phyloP scores from a whole-genome alignment of 2,797 vertebrate genomes.

The Manis crassicaudata region DNA sequence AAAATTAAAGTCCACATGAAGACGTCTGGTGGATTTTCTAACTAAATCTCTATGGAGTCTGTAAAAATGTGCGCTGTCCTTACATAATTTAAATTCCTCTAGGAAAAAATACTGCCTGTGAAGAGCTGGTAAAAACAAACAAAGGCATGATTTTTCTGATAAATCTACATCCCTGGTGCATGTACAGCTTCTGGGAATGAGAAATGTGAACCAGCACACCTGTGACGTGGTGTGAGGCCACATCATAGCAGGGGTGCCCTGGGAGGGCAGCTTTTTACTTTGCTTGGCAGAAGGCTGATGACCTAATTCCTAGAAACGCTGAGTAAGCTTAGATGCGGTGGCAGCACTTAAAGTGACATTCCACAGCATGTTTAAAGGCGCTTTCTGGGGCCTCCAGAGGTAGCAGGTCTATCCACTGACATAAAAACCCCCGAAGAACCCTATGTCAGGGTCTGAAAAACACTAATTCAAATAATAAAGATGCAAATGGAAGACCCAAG shows the following conservation, averaged over 20 bases:
- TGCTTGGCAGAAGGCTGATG: not conserved
- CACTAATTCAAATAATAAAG: not conserved
- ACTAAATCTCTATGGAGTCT: slow-evolving; percentile 3
- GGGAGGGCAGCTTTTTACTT: not conserved
- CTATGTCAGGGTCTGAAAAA: not conserved
- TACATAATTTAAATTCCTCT: slow-evolving; percentile 10
- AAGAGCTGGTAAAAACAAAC: slow-evolving; percentile 6
- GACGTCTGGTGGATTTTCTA: not conserved
- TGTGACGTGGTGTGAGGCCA: accelerated
- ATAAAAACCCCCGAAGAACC: not conserved
- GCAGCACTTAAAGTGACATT: not conserved
- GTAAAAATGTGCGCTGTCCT: not conserved
- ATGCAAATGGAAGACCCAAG: not conserved
- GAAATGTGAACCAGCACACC: not conserved
- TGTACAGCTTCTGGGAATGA: not conserved
- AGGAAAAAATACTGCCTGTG: not conserved
- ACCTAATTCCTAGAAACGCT: not conserved
- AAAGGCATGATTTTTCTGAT: not conserved
- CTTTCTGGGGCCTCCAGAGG: not conserved
- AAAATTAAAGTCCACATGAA: slow-evolving; percentile 15
- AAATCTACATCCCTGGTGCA: not conserved
- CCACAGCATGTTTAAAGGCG: not conserved
- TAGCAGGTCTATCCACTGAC: not conserved
- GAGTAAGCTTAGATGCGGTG: not conserved
- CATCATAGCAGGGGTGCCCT: not conserved